Evolutionary conservation across 2,888 invertebrate species (phyloP), one percentile per base, ranked within the genome.

Genomic region (Habroteleia sp.): DNA sequence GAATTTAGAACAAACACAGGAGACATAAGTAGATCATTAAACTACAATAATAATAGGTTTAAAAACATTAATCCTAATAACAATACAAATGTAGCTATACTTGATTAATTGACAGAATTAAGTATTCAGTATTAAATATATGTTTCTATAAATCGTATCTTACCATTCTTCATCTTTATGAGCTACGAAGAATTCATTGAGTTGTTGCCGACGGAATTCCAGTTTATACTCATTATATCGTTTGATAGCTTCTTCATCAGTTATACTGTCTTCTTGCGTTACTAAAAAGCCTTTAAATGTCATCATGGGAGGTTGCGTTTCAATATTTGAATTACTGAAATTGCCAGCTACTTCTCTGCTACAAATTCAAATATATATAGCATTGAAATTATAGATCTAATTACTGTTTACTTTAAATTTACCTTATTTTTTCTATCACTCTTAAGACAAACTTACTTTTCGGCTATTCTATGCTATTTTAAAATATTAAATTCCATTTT

Each of bases 161-260:
- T 92, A 99, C 99, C 99, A 99, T 94, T 99, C 99, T 90, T 99
- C 99, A 85, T 99, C 99, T 90, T 99, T 99, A 91, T 99, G 99
- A 39, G 96, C 95, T 83, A 98, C 95, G 90, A 99, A 99, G 91
- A 99, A 99, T 89, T 99, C 98, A 90, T 97, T 97, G 60, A 99
- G 92, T 89, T 99, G 99, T 87, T 97, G 97, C 54, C 97, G 92
- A 83, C 96, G 95, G 89, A 98, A 99, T 84, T 99, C 99, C 84
- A 96, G 90, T 90, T 99, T 99, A 90, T 99, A 99, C 86, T 99
- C 98, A 89, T 97, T 97, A 90, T 99, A 99, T 87, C 98, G 98
- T 84, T 94, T 93, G 78, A 99, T 94, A 1, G 98, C 97, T 87
- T 98, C 98, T 78, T 97, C 97, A 81, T 98, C 98, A 27, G 98